These are phyloP conservation scores for Buphagus erythrorhynchus DNA, from an alignment of 2,797 vertebrate species.

Conservation along the genomic window DNA sequence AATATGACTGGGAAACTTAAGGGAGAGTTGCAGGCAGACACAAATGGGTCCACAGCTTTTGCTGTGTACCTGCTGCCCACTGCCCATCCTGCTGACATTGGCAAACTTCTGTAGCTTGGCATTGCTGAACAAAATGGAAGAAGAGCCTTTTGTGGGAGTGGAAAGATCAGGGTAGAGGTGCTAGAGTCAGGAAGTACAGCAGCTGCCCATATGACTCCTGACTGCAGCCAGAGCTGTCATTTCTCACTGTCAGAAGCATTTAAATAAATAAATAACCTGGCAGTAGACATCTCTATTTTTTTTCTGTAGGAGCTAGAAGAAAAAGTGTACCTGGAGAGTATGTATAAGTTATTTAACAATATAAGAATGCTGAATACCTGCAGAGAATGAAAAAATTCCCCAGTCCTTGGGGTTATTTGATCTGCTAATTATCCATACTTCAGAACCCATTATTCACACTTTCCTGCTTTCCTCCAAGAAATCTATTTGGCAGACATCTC, in stretches of 20 bases:
- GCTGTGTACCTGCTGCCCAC: neutral
- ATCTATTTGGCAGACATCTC: slow-evolving; percentile 29
- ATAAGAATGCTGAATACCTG: neutral
- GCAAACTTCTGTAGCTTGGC: neutral
- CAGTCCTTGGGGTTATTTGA: slow-evolving; percentile 56
- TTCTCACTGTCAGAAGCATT: neutral
- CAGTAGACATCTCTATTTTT: neutral
- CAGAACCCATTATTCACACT: slow-evolving; percentile 55
- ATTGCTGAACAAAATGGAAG: neutral
- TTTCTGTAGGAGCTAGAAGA: neutral
- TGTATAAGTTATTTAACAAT: slow-evolving; percentile 36
- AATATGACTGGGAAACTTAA: neutral
- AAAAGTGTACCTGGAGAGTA: slow-evolving; percentile 15
- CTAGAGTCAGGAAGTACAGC: neutral
- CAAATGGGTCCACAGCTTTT: neutral
- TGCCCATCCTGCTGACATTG: neutral
- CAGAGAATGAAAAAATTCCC: slow-evolving; percentile 31
- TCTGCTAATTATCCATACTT: slow-evolving; percentile 64
- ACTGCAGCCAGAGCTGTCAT: neutral
- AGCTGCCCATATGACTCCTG: neutral
- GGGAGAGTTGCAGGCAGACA: neutral
- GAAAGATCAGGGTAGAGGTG: neutral
- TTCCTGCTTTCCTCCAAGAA: slow-evolving; percentile 9
- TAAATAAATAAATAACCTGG: neutral
- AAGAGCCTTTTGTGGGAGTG: neutral